Evolutionary conservation across 2,797 vertebrate species (phyloP), one percentile per base, ranked within the genome.

Genomic region (Adrianichthys oophorus): DNA sequence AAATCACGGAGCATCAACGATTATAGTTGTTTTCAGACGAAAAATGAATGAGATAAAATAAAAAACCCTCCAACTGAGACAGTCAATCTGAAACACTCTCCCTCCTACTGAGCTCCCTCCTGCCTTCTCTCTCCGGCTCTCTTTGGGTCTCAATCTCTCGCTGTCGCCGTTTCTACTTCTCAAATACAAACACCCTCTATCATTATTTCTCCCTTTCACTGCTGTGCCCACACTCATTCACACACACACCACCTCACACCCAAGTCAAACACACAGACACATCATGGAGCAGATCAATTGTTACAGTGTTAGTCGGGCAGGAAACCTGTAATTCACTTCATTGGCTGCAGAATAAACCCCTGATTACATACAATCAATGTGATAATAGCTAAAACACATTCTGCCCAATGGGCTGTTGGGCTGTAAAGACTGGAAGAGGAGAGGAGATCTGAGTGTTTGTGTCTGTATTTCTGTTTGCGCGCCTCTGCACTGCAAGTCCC

Each of bases 321-420:
- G 92, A 95, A 92, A 93, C 93, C 90, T 94, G 94, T 91, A 89
- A 93, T 95, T 93, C 94, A 95, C 92, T 94, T 95, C 93, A 94
- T 93, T 89, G 91, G 93, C 92, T 89, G 84, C 87, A 89, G 88
- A 92, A 91, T 89, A 92, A 91, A 91, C 89, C 94, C 85, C 91
- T 94, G 92, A 95, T 94, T 94, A 94, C 91, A 91, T 90, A 87
- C 89, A 93, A 94, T 93, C 91, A 94, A 93, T 91, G 89, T 81
- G 92, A 92, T 92, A 93, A 94, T 90, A 89, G 90, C 84, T 88
- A 91, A 93, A 93, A 91, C 92, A 89, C 89, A 93, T 91, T 94
- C 74, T 90, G 83, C 86, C 92, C 92, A 92, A 95, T 81, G 78
- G 81, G 75, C 75, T 87, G 74, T 78, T 41, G 37, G 79, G 68